Percentiles rank a stretch among this genome's conserved stretches.
Evolutionary conservation across 2,888 invertebrate species (phyloP).

Genomic region (Machimus atricapillus): DNA sequence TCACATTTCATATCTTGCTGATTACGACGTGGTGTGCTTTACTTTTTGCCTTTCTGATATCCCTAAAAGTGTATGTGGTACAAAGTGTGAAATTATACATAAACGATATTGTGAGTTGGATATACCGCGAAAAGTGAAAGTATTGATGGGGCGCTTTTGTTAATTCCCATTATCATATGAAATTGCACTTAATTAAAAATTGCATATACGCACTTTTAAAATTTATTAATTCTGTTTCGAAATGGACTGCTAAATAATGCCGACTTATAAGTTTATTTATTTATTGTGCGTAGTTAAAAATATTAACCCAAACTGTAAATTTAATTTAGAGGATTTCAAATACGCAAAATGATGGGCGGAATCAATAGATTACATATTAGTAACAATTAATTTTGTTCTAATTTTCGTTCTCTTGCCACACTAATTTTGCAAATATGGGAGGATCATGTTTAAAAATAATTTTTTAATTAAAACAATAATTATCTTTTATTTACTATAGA

Average conservation of each 20-base stretch:
- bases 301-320: background rate
- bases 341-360: background rate
- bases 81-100: background rate
- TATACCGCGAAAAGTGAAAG: background rate
- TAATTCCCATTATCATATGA: background rate
- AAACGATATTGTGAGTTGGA: background rate
- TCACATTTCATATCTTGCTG: slow-evolving; percentile 9
- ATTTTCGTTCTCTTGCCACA: background rate
- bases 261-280: background rate
- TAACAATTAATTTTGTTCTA: background rate
- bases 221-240: background rate
- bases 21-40: slow-evolving; percentile 4
- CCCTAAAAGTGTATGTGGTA: background rate
- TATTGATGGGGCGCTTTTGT: background rate
- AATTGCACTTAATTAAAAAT: background rate
- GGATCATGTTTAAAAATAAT: too few species aligned
- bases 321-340: background rate
- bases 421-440: too few species aligned
- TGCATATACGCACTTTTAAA: background rate
- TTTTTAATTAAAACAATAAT: background rate
- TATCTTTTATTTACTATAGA: background rate
- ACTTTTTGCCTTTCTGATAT: background rate
- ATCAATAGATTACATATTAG: too few species aligned
- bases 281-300: too few species aligned
- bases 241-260: background rate